Conservation (phyloP, 2,888 invertebrate species). For the Erebia aethiops region DNA sequence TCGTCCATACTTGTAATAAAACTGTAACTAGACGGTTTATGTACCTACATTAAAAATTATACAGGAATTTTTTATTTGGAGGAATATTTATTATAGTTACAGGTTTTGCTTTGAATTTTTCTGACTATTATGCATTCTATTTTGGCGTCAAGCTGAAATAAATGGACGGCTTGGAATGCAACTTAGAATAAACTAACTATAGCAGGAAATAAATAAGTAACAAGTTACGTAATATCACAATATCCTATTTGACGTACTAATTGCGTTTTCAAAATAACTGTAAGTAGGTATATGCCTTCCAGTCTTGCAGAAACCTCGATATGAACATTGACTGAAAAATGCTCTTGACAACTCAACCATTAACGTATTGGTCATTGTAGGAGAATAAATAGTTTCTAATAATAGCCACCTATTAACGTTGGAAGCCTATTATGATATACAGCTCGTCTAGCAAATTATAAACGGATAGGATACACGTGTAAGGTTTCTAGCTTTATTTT, state of each 20-base stretch:
- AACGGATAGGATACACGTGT: slow-evolving; percentile 2
- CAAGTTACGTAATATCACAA: neutral
- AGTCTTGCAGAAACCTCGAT: neutral
- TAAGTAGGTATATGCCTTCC: neutral
- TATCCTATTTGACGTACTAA: too few relatives aligned
- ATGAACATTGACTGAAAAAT: neutral
- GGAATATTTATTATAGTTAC: too few relatives aligned
- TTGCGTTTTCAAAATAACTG: neutral
- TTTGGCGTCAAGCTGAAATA: too few relatives aligned
- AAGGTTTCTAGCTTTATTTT: slow-evolving; percentile 13
- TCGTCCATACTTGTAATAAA: too few relatives aligned
- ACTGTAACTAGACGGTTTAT: too few relatives aligned
- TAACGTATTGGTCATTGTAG: slow-evolving; percentile 8
- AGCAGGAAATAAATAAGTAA: too few relatives aligned
- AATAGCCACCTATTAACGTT: slow-evolving; percentile 11
- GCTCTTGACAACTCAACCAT: slow-evolving; percentile 12
- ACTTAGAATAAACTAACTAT: too few relatives aligned
- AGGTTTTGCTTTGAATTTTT: too few relatives aligned
- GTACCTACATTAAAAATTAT: too few relatives aligned
- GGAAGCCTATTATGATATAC: slow-evolving; percentile 22
- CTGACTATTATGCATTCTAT: too few relatives aligned
- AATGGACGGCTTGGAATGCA: too few relatives aligned
- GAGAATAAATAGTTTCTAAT: slow-evolving; percentile 8
- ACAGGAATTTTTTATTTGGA: too few relatives aligned
- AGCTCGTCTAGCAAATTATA: slow-evolving; percentile 23